Percentiles rank a stretch among this genome's conserved stretches.
These are phyloP conservation scores for Entomobrya proxima DNA, from an alignment of 2,888 invertebrate genomes.

Conservation along the genomic window DNA sequence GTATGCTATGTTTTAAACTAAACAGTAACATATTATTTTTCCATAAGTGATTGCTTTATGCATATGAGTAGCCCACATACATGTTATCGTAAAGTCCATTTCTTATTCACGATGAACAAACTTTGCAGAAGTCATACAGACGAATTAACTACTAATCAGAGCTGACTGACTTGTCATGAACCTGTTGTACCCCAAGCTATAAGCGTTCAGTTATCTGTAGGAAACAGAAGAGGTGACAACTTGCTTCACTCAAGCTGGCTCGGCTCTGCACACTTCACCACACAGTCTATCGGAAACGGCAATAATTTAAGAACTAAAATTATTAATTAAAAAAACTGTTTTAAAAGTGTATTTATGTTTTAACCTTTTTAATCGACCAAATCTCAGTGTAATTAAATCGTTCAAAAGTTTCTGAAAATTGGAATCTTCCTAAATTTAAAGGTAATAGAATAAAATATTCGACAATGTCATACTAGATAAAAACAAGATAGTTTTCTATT, in stretches of 20 bases:
- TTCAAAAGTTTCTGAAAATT: background rate
- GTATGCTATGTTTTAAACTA: too few species aligned
- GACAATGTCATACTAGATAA: too few species aligned
- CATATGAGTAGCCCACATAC: too few species aligned
- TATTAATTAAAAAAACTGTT: background rate
- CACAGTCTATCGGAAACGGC: slow-evolving; percentile 55
- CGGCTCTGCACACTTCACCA: slow-evolving; percentile 73
- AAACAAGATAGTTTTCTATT: too few species aligned
- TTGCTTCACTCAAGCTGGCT: slow-evolving; percentile 67
- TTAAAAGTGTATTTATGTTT: background rate
- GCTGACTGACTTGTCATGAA: slow-evolving; percentile 46
- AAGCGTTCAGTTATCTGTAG: slow-evolving; percentile 60
- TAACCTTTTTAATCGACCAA: background rate
- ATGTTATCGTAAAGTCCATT: too few species aligned
- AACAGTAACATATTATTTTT: too few species aligned
- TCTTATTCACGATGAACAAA: too few species aligned
- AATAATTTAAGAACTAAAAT: background rate
- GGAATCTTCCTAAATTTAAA: background rate
- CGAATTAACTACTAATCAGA: background rate
- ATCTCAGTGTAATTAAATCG: background rate
- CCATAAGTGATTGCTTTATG: too few species aligned
- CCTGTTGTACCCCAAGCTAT: slow-evolving; percentile 48
- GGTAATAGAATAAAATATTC: too few species aligned
- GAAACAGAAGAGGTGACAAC: slow-evolving; percentile 61
- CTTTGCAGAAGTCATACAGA: background rate